A percentile compares a stretch with the other conserved stretches of the same genome.
phyloP scores from a whole-genome alignment of 2,113 vertebrate genomes.

The Vireo altiloquus region DNA sequence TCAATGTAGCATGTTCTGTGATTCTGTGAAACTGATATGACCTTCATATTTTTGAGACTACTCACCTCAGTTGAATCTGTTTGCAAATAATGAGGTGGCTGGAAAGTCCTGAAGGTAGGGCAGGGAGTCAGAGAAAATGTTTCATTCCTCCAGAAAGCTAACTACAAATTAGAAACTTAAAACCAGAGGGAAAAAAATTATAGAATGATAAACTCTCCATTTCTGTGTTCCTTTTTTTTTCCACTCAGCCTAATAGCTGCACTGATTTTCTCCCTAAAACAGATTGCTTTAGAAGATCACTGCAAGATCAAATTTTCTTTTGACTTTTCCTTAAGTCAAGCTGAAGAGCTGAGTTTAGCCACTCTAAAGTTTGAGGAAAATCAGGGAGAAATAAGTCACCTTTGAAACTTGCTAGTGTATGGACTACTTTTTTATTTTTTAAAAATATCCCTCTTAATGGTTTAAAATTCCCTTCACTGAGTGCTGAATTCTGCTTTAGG shows the following conservation, averaged over 20 bases:
- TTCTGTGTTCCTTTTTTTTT: neutral
- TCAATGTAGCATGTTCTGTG: neutral
- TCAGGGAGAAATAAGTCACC: neutral
- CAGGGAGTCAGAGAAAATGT: neutral
- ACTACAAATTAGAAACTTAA: neutral
- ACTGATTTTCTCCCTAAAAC: neutral
- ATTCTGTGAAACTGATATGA: neutral
- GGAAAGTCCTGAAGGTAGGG: neutral
- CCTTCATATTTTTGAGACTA: neutral
- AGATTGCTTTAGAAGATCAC: neutral
- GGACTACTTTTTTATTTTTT: neutral
- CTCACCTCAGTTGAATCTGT: neutral
- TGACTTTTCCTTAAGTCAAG: neutral
- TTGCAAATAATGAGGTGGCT: neutral
- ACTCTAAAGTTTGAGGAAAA: neutral
- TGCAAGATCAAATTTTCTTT: neutral
- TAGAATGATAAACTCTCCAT: neutral
- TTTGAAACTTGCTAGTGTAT: neutral
- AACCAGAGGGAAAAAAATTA: neutral
- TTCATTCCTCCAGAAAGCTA: neutral
- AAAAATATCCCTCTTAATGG: neutral
- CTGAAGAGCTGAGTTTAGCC: neutral
- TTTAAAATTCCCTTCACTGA: neutral
- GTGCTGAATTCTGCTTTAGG: neutral
- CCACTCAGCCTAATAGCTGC: neutral